These are phyloP conservation scores for Pentamera pediparva DNA, from an alignment of 53 echinoderm and acorn worm genomes.

Conservation along the genomic window DNA sequence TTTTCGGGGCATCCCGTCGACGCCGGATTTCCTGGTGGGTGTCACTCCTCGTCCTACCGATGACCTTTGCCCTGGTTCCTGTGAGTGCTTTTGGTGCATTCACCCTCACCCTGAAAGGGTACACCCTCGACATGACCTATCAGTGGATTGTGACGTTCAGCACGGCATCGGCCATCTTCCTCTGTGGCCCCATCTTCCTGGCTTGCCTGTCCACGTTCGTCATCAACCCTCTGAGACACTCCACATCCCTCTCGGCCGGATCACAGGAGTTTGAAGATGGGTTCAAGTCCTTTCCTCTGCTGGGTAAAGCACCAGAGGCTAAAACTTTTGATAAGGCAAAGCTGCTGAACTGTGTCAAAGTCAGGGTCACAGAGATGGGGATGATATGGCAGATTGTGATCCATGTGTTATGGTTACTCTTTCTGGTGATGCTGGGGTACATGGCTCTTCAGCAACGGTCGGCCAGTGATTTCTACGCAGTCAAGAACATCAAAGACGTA, in stretches of 20 bases:
- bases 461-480: conserved; percentile 1
- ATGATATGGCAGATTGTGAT: neutral
- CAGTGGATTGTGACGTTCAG: conserved; percentile 15
- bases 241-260: neutral
- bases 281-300: conserved; percentile 8
- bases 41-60: neutral
- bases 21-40: conserved; percentile 9
- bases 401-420: neutral
- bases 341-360: neutral
- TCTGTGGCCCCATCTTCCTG: conserved; percentile 1
- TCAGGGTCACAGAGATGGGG: neutral
- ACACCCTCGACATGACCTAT: conserved; percentile 4
- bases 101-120: neutral
- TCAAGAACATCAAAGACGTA: neutral
- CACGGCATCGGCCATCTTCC: neutral
- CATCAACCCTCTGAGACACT: neutral
- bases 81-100: neutral
- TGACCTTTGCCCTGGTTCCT: neutral
- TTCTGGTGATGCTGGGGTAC: neutral
- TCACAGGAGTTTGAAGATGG: conserved; percentile 13
- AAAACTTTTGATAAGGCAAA: neutral
- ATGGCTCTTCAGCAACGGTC: neutral
- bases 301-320: neutral
- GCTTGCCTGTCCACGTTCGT: neutral
- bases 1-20: neutral